Evolutionary conservation across 2,113 vertebrate genomes (phyloP), one percentile per base, ranked within the genome.

Genomic region (Istiophorus platypterus): DNA sequence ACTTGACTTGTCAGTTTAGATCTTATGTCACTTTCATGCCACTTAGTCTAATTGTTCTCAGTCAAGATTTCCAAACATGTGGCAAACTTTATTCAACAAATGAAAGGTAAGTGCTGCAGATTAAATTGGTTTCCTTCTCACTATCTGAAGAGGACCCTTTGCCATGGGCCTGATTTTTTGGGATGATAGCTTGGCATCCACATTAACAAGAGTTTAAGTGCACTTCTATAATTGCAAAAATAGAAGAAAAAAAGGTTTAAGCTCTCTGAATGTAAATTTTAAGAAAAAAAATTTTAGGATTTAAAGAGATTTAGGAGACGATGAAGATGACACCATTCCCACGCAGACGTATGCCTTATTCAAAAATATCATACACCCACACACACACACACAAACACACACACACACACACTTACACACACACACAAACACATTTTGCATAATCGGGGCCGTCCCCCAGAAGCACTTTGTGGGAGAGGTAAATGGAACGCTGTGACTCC

Each of bases 401-500:
- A 68, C 74, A 72, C 42, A 80, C 47, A 84, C 18, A 64, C 64
- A 74, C 42, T 56, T 61, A 68, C 71, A 66, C 52, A 42, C 73
- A 68, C 8, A 54, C 51, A 76, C 52, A 57, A 54, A 51, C 58
- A 45, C 24, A 84, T 76, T 86, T 80, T 85, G 78, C 78, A 85
- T 84, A 87, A 91, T 83, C 24, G 5, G 78, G 69, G 84, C 72
- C 80, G 72, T 80, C 37, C 73, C 59, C 59, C 73, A 84, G 80
- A 72, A 78, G 73, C 72, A 29, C 76, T 78, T 72, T 87, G 72
- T 87, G 71, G 47, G 80, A 81, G 72, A 85, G 57, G 85, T 87
- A 85, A 91, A 76, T 76, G 63, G 78, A 87, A 91, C 80, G 87
- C 69, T 81, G 66, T 78, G 81, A 78, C 81, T 87, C 81, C 68